Percentiles rank a stretch among this genome's conserved stretches.
phyloP scores from a whole-genome alignment of 2,888 invertebrate species.

The Pheosia gnoma region DNA sequence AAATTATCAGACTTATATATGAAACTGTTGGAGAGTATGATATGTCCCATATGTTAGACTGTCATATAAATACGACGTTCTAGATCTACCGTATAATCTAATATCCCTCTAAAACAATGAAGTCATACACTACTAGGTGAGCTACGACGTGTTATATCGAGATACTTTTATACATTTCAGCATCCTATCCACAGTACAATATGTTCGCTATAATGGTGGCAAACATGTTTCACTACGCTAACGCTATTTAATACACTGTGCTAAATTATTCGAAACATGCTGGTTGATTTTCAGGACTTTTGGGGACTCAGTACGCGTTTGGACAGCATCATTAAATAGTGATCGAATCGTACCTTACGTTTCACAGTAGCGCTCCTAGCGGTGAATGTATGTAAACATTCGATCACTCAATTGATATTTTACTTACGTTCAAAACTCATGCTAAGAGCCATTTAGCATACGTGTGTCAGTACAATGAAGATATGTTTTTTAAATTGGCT shows the following conservation, averaged over 20 bases:
- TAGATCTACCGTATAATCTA: too few relatives aligned
- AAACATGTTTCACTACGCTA: constrained; percentile 43
- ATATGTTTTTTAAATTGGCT: too few relatives aligned
- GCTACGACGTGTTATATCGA: constrained; percentile 27
- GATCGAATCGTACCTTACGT: too few relatives aligned
- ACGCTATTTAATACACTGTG: constrained; percentile 34
- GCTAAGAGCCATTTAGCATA: neutral
- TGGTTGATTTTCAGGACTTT: constrained; percentile 19
- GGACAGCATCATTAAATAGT: too few relatives aligned
- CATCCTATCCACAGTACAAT: constrained; percentile 44
- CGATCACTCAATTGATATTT: too few relatives aligned
- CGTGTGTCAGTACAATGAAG: neutral
- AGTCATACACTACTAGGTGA: constrained; percentile 14
- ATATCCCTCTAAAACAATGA: constrained; percentile 26
- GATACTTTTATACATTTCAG: constrained; percentile 25
- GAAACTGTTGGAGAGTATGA: too few relatives aligned
- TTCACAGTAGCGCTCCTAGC: too few relatives aligned
- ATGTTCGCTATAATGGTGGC: constrained; percentile 45
- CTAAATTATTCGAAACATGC: constrained; percentile 25
- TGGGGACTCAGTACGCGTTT: neutral
- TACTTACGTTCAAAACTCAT: too few relatives aligned
- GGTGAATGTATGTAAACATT: too few relatives aligned
- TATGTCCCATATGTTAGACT: too few relatives aligned
- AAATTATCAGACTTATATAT: too few relatives aligned
- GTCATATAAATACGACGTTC: too few relatives aligned